Percentiles rank a stretch among this genome's conserved stretches.
phyloP scores from a whole-genome alignment of 1,140 invertebrate species.

The Ceratitis capitata region DNA sequence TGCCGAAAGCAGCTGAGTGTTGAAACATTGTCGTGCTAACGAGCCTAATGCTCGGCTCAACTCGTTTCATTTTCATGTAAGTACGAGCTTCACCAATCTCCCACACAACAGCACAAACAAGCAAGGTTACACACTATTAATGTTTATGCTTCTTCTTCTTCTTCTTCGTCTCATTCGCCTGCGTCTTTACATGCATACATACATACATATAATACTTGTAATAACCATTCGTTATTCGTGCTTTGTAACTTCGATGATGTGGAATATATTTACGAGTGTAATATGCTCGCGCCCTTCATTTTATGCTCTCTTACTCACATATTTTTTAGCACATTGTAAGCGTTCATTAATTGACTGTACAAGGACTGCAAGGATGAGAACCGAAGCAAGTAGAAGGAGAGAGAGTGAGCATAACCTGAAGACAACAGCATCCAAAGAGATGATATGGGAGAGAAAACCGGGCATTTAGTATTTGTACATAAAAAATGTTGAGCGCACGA shows the following conservation, averaged over 20 bases:
- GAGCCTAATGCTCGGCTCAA: slow-evolving; percentile 18
- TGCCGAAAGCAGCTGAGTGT: slow-evolving; percentile 13
- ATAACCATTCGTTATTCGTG: background rate
- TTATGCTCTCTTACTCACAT: background rate
- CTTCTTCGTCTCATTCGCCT: too few relatives aligned
- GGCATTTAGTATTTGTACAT: too few relatives aligned
- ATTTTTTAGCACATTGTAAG: background rate
- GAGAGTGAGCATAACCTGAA: background rate
- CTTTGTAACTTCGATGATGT: background rate
- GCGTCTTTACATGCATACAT: too few relatives aligned
- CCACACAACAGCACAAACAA: background rate
- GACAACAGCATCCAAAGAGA: too few relatives aligned
- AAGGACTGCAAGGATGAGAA: background rate
- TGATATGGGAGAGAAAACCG: too few relatives aligned
- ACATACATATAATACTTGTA: background rate
- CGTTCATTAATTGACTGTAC: background rate
- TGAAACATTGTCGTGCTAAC: slow-evolving; percentile 21
- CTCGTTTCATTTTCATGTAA: background rate
- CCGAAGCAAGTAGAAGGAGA: background rate
- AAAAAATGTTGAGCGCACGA: too few relatives aligned
- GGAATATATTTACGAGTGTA: background rate
- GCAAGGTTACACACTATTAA: background rate
- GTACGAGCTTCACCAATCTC: background rate
- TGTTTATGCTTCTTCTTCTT: background rate
- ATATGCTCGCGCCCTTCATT: background rate